Percentiles rank a stretch among this genome's conserved stretches.
These are phyloP conservation scores for Lampris incognitus DNA, from an alignment of 2,113 vertebrate species.

Conservation along the genomic window DNA sequence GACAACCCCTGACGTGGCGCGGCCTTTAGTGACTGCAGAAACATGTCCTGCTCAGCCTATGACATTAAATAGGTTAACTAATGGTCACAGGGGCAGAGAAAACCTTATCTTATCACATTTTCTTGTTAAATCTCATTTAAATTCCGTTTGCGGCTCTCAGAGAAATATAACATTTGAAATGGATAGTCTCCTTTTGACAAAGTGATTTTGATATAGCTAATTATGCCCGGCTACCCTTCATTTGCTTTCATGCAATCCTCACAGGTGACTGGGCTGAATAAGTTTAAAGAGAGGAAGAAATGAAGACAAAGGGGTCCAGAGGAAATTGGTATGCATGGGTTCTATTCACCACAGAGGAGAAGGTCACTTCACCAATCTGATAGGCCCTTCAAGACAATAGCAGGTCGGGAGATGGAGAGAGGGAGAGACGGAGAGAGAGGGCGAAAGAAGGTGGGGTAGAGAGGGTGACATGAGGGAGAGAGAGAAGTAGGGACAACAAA, in stretches of 20 bases:
- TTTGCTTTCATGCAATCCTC: slow-evolving; percentile 70
- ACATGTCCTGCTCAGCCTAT: slow-evolving; percentile 66
- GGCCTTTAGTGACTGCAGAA: slow-evolving; percentile 34
- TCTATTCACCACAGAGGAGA: slow-evolving; percentile 61
- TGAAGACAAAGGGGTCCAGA: slow-evolving; percentile 33
- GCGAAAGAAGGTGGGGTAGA: neutral
- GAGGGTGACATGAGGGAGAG: slow-evolving; percentile 64
- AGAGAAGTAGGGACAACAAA: slow-evolving; percentile 50
- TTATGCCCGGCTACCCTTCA: slow-evolving; percentile 67
- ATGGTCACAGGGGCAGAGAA: slow-evolving; percentile 59
- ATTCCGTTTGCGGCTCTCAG: slow-evolving; percentile 59
- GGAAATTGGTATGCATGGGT: slow-evolving; percentile 75
- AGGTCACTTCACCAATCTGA: slow-evolving; percentile 79
- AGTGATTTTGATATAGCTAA: slow-evolving; percentile 74
- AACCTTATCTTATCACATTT: slow-evolving; percentile 72
- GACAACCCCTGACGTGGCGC: slow-evolving; percentile 50
- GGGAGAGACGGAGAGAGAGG: neutral
- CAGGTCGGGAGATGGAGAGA: slow-evolving; percentile 45
- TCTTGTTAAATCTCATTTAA: slow-evolving; percentile 71
- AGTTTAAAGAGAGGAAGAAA: slow-evolving; percentile 58
- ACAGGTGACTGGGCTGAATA: slow-evolving; percentile 71
- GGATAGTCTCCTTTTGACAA: slow-evolving; percentile 65
- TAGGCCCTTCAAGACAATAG: slow-evolving; percentile 65
- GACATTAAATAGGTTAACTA: slow-evolving; percentile 77
- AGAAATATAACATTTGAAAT: slow-evolving; percentile 73